Evolutionary conservation across 2,113 vertebrate species (phyloP).

Genomic region (Cyphomyrus plagiostoma): DNA sequence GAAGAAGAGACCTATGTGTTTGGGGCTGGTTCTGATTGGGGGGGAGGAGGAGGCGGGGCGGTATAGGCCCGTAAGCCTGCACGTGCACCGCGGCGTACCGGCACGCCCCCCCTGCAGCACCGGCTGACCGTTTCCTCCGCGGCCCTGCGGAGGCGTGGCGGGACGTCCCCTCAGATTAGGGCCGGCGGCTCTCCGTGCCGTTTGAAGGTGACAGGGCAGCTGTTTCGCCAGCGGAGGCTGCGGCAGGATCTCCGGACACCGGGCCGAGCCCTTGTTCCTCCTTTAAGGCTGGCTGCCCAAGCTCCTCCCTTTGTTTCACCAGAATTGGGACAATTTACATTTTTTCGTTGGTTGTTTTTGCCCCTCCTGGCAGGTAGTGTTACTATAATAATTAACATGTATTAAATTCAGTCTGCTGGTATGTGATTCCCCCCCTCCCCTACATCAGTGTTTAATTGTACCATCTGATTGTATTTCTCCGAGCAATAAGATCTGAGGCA

Average conservation of each 20-base stretch:
- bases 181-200: constrained; percentile 63
- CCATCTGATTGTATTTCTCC: constrained; percentile 17
- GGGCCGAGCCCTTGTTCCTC: constrained; percentile 23
- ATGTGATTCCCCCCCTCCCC: background rate
- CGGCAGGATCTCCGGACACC: constrained; percentile 74
- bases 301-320: background rate
- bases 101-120: background rate
- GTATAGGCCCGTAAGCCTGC: background rate
- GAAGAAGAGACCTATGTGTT: background rate
- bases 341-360: background rate
- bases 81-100: background rate
- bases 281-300: background rate
- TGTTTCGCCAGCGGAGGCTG: constrained; percentile 70
- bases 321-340: background rate
- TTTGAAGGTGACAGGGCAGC: constrained; percentile 77
- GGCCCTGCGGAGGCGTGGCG: constrained; percentile 67
- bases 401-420: background rate
- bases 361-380: constrained; percentile 8
- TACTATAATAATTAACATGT: background rate
- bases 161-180: constrained; percentile 78
- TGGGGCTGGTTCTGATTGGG: background rate
- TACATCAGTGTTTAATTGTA: constrained; percentile 10
- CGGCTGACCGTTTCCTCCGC: constrained; percentile 32
- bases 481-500: background rate
- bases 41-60: background rate